phyloP scores from a whole-genome alignment of 92 coral and sea anemone species.

The Actinostola sp. region DNA sequence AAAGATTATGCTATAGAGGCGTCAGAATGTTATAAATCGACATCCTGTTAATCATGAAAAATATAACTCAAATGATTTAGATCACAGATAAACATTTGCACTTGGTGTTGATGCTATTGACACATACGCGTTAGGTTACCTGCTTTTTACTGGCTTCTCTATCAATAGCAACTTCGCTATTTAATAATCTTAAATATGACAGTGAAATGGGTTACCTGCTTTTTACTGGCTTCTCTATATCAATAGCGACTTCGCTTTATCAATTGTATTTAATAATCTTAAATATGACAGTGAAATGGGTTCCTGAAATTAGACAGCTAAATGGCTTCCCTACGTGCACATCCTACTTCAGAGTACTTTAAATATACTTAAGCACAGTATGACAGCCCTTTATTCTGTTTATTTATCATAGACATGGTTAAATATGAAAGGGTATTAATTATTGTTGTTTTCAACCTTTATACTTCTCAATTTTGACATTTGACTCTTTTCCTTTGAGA shows the following conservation, averaged over 20 bases:
- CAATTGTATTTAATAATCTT: too few species aligned
- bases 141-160: not conserved
- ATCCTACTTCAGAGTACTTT: conserved; percentile 4
- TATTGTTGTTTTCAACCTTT: too few species aligned
- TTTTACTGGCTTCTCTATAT: too few species aligned
- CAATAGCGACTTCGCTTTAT: too few species aligned
- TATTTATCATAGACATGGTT: not conserved
- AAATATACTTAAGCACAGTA: conserved; percentile 1
- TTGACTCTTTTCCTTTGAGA: not conserved
- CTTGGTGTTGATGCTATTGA: not conserved
- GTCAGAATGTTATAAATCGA: not conserved
- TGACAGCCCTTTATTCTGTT: conserved; percentile 13
- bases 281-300: conserved; percentile 27
- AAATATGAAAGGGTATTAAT: not conserved
- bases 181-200: too few species aligned
- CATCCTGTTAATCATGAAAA: conserved; percentile 7
- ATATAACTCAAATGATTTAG: conserved; percentile 8
- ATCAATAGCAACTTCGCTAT: not conserved
- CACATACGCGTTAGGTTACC: not conserved
- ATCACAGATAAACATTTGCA: conserved; percentile 5
- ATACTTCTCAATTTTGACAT: not conserved
- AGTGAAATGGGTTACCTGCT: too few species aligned
- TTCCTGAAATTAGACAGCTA: conserved; percentile 26
- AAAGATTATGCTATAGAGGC: not conserved
- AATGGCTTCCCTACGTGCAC: conserved; percentile 22